Conservation (phyloP, 2,888 invertebrate species). For the Cerceris rybyensis region DNA sequence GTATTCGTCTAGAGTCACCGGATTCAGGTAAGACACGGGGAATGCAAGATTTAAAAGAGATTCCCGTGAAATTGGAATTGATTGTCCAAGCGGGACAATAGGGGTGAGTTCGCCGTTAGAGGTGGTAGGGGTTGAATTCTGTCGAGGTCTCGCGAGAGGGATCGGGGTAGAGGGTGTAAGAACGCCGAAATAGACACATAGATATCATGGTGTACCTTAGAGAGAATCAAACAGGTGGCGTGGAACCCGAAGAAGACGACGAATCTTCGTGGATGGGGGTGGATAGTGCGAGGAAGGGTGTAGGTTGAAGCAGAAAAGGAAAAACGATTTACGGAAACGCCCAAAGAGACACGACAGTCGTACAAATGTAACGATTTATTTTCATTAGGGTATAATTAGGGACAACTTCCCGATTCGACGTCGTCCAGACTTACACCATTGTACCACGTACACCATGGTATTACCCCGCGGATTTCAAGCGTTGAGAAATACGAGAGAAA, state of each 20-base stretch:
- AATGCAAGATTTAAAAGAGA: constrained; percentile 70
- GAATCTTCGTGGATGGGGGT: not conserved
- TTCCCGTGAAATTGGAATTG: constrained; percentile 66
- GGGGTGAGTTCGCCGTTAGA: constrained; percentile 11
- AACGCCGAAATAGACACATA: constrained; percentile 72
- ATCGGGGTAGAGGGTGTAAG: constrained; percentile 11
- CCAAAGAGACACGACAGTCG: constrained; percentile 50
- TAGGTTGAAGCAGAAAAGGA: constrained; percentile 10
- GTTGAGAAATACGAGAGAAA: too few species aligned
- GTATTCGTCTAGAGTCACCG: not conserved
- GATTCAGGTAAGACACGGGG: constrained; percentile 29
- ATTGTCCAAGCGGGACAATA: constrained; percentile 58
- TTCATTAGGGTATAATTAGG: constrained; percentile 76
- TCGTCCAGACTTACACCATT: constrained; percentile 9
- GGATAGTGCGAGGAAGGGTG: not conserved
- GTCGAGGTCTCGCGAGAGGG: constrained; percentile 24
- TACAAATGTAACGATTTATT: constrained; percentile 77
- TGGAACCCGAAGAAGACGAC: constrained; percentile 38
- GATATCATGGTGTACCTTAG: constrained; percentile 52
- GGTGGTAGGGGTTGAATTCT: constrained; percentile 41
- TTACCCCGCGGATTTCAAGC: not conserved
- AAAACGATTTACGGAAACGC: constrained; percentile 43
- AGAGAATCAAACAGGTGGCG: constrained; percentile 75
- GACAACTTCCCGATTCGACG: constrained; percentile 50
- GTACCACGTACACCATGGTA: not conserved